A percentile compares a stretch with the other conserved stretches of the same genome.
These are phyloP conservation scores for Theropithecus gelada DNA, from an alignment of 2,113 vertebrate species.

Conservation along the genomic window DNA sequence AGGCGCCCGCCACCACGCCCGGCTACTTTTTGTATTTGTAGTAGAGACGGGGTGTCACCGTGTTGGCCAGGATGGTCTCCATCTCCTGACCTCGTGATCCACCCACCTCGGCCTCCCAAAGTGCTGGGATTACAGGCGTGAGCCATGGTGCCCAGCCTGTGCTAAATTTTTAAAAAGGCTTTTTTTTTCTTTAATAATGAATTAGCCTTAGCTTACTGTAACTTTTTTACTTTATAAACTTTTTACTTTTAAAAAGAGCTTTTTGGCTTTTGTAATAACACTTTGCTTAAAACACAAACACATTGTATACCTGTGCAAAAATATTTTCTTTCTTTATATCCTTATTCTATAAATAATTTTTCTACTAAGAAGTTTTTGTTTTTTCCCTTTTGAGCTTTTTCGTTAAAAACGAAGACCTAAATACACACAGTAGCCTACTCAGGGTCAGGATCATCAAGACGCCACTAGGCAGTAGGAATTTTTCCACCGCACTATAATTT, in stretches of 20 bases:
- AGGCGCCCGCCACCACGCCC: rapidly evolving
- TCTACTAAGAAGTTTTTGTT: background rate
- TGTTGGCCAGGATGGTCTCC: too few relatives aligned
- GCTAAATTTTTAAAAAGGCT: too few relatives aligned
- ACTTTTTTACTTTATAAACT: background rate
- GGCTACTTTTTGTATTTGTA: too few relatives aligned
- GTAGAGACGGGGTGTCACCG: too few relatives aligned
- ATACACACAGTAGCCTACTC: background rate
- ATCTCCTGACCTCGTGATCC: too few relatives aligned
- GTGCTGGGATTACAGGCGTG: too few relatives aligned
- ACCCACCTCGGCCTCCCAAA: too few relatives aligned
- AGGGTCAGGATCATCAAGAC: background rate
- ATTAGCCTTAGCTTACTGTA: background rate
- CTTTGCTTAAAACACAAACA: background rate
- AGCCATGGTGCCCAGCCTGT: background rate
- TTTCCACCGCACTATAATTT: background rate
- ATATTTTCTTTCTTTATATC: background rate
- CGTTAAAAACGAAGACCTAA: background rate
- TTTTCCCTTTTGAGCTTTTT: background rate
- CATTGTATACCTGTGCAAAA: background rate
- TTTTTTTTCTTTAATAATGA: background rate
- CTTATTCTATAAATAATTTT: background rate
- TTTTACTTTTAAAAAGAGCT: background rate
- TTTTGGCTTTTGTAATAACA: background rate
- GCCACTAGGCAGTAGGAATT: background rate